Base-by-base conservation (phyloP, 2,888 invertebrate genomes). In the Perizoma affinitatum region DNA sequence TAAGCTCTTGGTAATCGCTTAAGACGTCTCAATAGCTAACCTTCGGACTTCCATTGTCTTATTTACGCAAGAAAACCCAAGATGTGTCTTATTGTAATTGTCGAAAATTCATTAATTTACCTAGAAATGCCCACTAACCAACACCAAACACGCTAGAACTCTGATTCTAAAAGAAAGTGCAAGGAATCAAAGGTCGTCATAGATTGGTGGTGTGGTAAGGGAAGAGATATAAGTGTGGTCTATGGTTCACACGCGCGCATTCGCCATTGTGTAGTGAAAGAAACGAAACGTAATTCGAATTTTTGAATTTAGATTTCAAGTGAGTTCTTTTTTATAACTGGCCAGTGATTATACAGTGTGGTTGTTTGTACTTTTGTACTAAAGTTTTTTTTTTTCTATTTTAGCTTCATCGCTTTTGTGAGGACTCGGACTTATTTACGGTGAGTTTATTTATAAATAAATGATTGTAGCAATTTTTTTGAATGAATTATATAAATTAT, bases 61-160 rank as follows among this genome's bases (percentile, higher is more conserved):
- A 67, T 76, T 86, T 86, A 79, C 82, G 84, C 38, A 63, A 70
- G 22, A 22, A 22, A 22, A 22, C 67, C 60, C 69, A 71, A 65
- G 73, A 72, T 75, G 70, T 71, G 72, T 71, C 75, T 75, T 71
- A 76, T 70, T 74, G 78, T 83, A 85, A 85, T 86, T 85, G 80
- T 76, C 70, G 78, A 78, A 83, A 82, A 81, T 83, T 83, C 82
- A 84, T 86, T 84, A 86, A 84, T 86, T 80, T 80, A 63, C 73
- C 65, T 72, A 71, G 72, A 72, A 76, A 75, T 72, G 74, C 78
- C 79, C 75, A 73, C 59, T 67, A 72, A 57, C 47, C 50, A 61
- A 67, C 48, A 62, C 68, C 47, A 67, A 7, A 33, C 10, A 40
- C 40, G 0, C 5, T 10, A 55, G 58, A 64, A 45, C 70, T 58